These are phyloP conservation scores for Hypercompe scribonia DNA, from an alignment of 2,888 invertebrate species.

Conservation along the genomic window DNA sequence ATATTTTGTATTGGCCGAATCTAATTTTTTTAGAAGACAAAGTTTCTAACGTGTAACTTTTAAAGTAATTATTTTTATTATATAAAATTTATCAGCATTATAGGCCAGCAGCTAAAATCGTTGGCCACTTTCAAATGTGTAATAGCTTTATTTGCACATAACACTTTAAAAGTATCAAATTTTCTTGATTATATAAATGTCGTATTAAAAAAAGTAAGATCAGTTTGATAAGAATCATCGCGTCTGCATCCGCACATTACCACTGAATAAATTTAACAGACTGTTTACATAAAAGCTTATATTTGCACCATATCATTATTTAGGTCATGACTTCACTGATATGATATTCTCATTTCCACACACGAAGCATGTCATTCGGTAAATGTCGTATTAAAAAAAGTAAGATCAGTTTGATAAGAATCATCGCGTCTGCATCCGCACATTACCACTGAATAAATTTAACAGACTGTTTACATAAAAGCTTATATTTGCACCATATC, in stretches of 20 bases:
- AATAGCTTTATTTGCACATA: not conserved
- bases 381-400: not conserved
- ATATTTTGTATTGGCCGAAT: not conserved
- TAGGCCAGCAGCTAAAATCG: not conserved
- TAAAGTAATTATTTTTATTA: not conserved
- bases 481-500: not conserved
- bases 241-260: not conserved
- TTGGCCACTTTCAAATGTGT: not conserved
- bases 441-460: not conserved
- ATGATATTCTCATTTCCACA: not conserved
- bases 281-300: not conserved
- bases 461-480: not conserved
- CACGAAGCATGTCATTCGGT: not conserved
- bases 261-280: not conserved
- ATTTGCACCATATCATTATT: not conserved
- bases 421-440: not conserved
- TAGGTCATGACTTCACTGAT: not conserved
- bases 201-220: not conserved
- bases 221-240: constrained; percentile 4
- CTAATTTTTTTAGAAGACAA: not conserved
- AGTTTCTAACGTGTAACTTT: not conserved
- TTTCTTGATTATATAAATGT: not conserved
- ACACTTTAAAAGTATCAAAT: not conserved
- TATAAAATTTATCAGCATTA: not conserved
- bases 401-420: not conserved